Percentiles rank a stretch among this genome's conserved stretches.
phyloP scores from a whole-genome alignment of 2,113 vertebrate species.

The Antigone vipio region DNA sequence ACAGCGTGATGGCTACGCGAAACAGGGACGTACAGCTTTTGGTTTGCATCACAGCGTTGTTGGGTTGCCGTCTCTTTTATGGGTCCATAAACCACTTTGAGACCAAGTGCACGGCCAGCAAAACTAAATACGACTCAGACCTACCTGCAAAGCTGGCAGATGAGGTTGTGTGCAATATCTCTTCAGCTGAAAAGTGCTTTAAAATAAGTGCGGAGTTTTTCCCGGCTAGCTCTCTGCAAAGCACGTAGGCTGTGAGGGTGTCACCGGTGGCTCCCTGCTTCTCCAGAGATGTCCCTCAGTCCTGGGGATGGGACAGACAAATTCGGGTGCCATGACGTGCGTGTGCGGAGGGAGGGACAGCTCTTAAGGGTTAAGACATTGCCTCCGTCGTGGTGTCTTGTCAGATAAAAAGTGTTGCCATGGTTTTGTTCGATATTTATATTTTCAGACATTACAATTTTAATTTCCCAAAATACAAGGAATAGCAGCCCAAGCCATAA shows the following conservation, averaged over 20 bases:
- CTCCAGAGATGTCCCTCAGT: rapidly evolving
- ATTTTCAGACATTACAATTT: background rate
- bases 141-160: background rate
- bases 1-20: rapidly evolving
- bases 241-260: rapidly evolving
- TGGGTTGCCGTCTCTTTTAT: background rate
- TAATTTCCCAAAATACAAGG: background rate
- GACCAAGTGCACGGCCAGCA: background rate
- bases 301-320: background rate
- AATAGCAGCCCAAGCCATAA: background rate
- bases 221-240: too few species aligned
- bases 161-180: too few species aligned
- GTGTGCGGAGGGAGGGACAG: background rate
- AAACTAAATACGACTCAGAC: background rate
- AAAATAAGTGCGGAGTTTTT: background rate
- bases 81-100: background rate
- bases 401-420: background rate
- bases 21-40: rapidly evolving
- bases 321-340: too few species aligned
- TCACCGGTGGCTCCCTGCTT: background rate
- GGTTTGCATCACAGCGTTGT: rapidly evolving
- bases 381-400: rapidly evolving
- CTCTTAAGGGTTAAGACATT: background rate
- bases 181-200: background rate
- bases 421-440: background rate